phyloP scores from a whole-genome alignment of 2,797 vertebrate genomes.

The Myotis vivesi region DNA sequence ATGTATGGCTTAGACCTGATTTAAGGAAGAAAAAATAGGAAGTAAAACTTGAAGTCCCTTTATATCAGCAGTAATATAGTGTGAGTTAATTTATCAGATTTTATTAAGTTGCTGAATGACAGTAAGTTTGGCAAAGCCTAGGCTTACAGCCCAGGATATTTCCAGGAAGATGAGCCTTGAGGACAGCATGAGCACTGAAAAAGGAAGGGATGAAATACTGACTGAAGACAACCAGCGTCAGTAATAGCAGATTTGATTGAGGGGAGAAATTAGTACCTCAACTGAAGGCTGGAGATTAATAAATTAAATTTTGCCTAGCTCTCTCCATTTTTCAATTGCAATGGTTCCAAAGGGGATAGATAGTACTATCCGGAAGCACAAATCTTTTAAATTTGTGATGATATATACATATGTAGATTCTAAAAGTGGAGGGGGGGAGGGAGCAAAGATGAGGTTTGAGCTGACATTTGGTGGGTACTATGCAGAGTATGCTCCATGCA shows the following conservation, averaged over 20 bases:
- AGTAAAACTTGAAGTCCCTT: background rate
- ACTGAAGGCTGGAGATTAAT: background rate
- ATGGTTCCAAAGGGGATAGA: background rate
- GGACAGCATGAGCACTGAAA: background rate
- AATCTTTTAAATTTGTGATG: background rate
- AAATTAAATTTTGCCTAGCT: background rate
- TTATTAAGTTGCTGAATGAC: background rate
- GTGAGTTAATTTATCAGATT: background rate
- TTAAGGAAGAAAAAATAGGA: background rate
- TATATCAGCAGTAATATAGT: background rate
- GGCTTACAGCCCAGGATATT: background rate
- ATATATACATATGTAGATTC: background rate
- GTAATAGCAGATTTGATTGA: background rate
- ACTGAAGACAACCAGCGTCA: background rate
- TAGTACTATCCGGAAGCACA: background rate
- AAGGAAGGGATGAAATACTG: background rate
- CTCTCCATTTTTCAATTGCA: background rate
- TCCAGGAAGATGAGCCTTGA: background rate
- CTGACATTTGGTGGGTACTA: background rate
- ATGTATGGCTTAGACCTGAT: background rate
- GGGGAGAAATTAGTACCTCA: background rate
- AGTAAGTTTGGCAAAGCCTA: background rate
- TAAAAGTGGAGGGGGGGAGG: fast-evolving
- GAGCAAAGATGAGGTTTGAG: fast-evolving
- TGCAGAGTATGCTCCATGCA: background rate